These are phyloP conservation scores for Ectobius pallidus DNA, from an alignment of 2,888 invertebrate genomes.

Conservation along the genomic window DNA sequence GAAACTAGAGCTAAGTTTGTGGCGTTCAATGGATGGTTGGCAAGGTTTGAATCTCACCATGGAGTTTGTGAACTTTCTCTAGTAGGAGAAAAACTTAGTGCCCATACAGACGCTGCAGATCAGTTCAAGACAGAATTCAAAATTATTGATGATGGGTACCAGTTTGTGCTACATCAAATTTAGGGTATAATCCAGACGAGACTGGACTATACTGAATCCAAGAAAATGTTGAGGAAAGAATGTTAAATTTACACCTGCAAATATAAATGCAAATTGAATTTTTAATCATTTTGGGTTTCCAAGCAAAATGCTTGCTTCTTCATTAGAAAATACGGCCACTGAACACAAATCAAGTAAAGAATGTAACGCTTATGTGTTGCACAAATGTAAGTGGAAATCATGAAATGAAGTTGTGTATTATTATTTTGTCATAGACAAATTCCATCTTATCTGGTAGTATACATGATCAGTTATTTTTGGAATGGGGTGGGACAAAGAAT, in stretches of 20 bases:
- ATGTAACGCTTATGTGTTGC: too few species aligned
- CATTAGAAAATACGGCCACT: neutral
- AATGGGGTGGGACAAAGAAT: too few species aligned
- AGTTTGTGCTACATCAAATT: too few species aligned
- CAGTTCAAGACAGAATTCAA: neutral
- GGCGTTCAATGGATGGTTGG: neutral
- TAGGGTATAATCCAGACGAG: neutral
- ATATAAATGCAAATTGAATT: too few species aligned
- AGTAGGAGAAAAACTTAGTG: constrained; percentile 8
- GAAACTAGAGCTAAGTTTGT: too few species aligned
- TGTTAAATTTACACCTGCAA: too few species aligned
- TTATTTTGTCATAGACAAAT: too few species aligned
- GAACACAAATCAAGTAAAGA: neutral
- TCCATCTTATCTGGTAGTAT: too few species aligned
- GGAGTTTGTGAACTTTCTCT: constrained; percentile 2
- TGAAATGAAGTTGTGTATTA: too few species aligned
- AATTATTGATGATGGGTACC: neutral
- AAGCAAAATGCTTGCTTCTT: neutral
- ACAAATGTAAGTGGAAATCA: too few species aligned
- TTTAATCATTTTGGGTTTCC: neutral
- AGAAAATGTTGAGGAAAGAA: too few species aligned
- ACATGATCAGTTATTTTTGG: too few species aligned
- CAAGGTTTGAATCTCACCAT: neutral
- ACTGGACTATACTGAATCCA: neutral
- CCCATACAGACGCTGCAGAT: neutral